Percentiles rank a stretch among this genome's conserved stretches.
Conservation (phyloP, 2,888 invertebrate species). For the Andrena haemorrhoa region DNA sequence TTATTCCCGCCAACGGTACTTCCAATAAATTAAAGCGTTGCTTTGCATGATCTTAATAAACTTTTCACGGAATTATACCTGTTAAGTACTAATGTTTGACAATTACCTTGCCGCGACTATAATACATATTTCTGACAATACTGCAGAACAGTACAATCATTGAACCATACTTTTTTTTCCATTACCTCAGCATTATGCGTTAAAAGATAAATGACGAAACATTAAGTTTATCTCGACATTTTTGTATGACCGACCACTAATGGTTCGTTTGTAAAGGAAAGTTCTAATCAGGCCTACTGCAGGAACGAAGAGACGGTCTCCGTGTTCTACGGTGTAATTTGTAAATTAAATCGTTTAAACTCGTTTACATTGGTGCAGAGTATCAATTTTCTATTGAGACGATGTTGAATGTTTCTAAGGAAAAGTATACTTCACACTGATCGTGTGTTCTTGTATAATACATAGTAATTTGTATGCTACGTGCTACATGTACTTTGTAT, state of each 20-base stretch:
- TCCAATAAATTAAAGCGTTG: slow-evolving; percentile 37
- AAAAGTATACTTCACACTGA: slow-evolving; percentile 58
- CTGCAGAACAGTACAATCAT: slow-evolving; percentile 56
- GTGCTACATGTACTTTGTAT: slow-evolving; percentile 65
- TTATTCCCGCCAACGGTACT: slow-evolving; percentile 51
- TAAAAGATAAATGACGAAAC: slow-evolving; percentile 40
- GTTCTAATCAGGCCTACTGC: slow-evolving; percentile 32
- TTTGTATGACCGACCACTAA: slow-evolving; percentile 29
- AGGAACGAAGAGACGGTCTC: slow-evolving; percentile 16
- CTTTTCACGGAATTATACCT: slow-evolving; percentile 50
- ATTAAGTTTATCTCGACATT: slow-evolving; percentile 27
- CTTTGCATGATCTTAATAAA: slow-evolving; percentile 46
- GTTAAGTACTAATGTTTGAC: slow-evolving; percentile 62
- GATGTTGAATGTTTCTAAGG: slow-evolving; percentile 53
- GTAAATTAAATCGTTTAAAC: slow-evolving; percentile 40
- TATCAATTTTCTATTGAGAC: slow-evolving; percentile 50
- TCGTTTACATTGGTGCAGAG: slow-evolving; percentile 37
- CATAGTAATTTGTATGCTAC: slow-evolving; percentile 35
- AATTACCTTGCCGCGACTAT: slow-evolving; percentile 49
- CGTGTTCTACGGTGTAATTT: slow-evolving; percentile 24
- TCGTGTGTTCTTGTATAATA: slow-evolving; percentile 46
- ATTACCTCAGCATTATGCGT: slow-evolving; percentile 33
- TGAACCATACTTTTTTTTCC: slow-evolving; percentile 44
- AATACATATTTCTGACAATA: slow-evolving; percentile 50
- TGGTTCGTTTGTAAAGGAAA: slow-evolving; percentile 46